These are phyloP conservation scores for Trichomycterus rosablanca DNA, from an alignment of 2,113 vertebrate genomes.

Conservation along the genomic window DNA sequence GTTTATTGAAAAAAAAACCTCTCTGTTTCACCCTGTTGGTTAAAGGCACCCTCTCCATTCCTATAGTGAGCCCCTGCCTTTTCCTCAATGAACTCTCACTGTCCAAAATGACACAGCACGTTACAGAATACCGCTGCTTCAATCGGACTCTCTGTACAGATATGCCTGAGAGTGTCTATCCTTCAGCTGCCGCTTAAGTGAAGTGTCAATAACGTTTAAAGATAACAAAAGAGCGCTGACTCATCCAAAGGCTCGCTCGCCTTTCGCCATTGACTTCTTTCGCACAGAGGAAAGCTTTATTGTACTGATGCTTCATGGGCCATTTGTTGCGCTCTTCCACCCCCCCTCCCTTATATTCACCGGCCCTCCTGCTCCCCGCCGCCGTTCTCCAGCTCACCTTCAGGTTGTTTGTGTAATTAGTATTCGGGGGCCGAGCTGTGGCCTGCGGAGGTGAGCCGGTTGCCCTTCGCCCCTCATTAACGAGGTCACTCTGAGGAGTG, in stretches of 20 bases:
- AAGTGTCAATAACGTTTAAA: slow-evolving; percentile 48
- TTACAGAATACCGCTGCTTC: slow-evolving; percentile 24
- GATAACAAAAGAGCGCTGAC: slow-evolving; percentile 35
- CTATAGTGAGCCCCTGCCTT: too few relatives aligned
- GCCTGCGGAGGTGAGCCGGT: slow-evolving; percentile 40
- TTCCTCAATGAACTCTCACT: slow-evolving; percentile 9
- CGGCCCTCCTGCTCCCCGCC: slow-evolving; percentile 5
- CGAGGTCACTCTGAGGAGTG: slow-evolving; percentile 50
- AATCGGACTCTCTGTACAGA: slow-evolving; percentile 31
- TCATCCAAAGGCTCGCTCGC: slow-evolving; percentile 23
- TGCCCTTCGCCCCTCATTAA: slow-evolving; percentile 53
- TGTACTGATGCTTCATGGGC: slow-evolving; percentile 30
- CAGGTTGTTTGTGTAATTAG: slow-evolving; percentile 49
- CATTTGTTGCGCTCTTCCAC: slow-evolving; percentile 29
- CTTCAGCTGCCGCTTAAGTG: slow-evolving; percentile 39
- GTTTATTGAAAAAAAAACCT: too few relatives aligned
- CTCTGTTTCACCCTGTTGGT: too few relatives aligned
- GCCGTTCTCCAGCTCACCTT: slow-evolving; percentile 40
- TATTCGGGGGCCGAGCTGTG: slow-evolving; percentile 47
- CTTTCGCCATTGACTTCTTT: slow-evolving; percentile 37
- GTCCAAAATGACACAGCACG: slow-evolving; percentile 8
- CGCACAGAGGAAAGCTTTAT: slow-evolving; percentile 36
- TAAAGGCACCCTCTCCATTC: too few relatives aligned
- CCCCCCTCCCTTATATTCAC: not conserved
- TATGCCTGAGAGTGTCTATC: slow-evolving; percentile 33